phyloP scores from a whole-genome alignment of 64 coral and sea anemone genomes.

The Montipora sp. region DNA sequence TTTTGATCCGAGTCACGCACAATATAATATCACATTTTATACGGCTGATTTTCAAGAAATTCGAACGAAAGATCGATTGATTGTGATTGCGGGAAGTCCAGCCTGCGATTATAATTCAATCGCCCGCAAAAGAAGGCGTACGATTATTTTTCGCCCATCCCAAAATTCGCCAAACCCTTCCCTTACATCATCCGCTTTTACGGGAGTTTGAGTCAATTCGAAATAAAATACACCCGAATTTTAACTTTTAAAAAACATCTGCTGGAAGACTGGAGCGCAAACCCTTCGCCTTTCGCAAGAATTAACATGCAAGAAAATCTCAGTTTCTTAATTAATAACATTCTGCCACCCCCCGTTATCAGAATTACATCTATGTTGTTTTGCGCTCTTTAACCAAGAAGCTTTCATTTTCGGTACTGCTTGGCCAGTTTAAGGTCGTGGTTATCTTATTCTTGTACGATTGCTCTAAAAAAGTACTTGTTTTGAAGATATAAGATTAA shows the following conservation, averaged over 20 bases:
- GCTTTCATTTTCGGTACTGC: neutral
- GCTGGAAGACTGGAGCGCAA: neutral
- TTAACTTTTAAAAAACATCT: neutral
- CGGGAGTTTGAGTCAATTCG: neutral
- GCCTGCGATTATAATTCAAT: neutral
- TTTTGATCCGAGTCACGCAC: conserved; percentile 4
- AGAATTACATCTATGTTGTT: neutral
- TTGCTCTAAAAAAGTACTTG: neutral
- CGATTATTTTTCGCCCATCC: neutral
- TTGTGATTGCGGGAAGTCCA: neutral
- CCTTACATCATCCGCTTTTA: neutral
- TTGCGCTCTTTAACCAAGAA: neutral
- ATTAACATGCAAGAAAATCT: too few relatives aligned
- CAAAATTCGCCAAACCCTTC: neutral
- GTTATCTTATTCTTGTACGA: neutral
- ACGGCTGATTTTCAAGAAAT: neutral
- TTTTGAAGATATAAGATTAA: neutral
- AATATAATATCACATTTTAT: neutral
- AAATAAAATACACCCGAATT: neutral
- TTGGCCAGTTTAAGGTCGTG: neutral
- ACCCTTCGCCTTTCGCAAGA: too few relatives aligned
- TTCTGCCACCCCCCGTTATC: too few relatives aligned
- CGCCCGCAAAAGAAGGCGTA: neutral
- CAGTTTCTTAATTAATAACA: too few relatives aligned
- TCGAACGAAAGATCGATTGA: neutral